These are phyloP conservation scores for Dipodomys ordii DNA, from an alignment of 2,113 vertebrate species.

Conservation along the genomic window DNA sequence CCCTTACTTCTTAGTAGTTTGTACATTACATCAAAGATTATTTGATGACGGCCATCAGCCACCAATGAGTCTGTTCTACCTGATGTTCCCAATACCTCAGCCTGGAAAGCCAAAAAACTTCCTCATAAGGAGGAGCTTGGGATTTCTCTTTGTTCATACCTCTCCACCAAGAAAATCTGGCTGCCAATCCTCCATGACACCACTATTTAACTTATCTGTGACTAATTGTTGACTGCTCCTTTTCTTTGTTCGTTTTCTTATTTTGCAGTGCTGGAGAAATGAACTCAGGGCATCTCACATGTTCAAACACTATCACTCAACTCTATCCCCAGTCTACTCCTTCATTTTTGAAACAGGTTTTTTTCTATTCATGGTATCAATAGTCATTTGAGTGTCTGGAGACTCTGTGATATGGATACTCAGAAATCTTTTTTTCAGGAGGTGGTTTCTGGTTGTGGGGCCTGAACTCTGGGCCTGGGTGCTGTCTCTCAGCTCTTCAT, in stretches of 20 bases:
- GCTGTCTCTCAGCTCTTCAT: too few relatives aligned
- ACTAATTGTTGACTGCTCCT: background rate
- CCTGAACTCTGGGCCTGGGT: too few relatives aligned
- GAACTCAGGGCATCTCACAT: too few relatives aligned
- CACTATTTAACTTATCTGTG: background rate
- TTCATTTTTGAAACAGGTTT: background rate
- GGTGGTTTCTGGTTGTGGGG: too few relatives aligned
- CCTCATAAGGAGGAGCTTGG: background rate
- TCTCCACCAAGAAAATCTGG: too few relatives aligned
- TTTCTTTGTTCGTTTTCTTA: too few relatives aligned
- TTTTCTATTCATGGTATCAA: background rate
- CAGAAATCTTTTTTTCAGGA: background rate
- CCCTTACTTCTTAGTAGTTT: background rate
- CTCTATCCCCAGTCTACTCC: too few relatives aligned
- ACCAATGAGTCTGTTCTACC: background rate
- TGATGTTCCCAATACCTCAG: background rate
- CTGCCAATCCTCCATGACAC: background rate
- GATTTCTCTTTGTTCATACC: background rate
- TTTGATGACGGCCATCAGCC: background rate
- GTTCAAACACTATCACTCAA: too few relatives aligned
- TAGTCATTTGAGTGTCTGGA: background rate
- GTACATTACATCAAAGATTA: background rate
- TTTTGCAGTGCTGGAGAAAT: too few relatives aligned
- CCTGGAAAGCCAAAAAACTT: background rate
- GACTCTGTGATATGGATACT: background rate